Conservation (phyloP, 1,140 invertebrate genomes). For the Drosophila bifasciata region DNA sequence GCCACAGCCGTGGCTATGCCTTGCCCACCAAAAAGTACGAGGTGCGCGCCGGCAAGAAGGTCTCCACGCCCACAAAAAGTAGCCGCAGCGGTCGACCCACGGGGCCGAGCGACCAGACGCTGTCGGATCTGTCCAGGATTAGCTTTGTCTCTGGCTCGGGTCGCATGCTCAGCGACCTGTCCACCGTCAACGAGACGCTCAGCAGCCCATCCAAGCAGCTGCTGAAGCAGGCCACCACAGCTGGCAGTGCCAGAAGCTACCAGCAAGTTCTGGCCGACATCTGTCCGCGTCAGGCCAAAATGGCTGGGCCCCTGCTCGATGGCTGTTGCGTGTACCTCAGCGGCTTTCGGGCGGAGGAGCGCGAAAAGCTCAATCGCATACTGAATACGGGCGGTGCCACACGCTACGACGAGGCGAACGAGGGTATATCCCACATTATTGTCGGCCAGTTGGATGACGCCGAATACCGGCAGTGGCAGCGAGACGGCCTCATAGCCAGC, state of each 20-base stretch:
- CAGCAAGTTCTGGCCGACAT: constrained; percentile 85
- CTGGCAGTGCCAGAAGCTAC: constrained; percentile 46
- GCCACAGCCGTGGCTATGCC: constrained; percentile 89
- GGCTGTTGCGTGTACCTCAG: constrained; percentile 90
- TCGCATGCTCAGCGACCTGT: constrained; percentile 58
- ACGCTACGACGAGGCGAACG: constrained; percentile 90
- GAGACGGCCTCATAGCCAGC: constrained; percentile 69
- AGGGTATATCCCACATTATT: constrained; percentile 92
- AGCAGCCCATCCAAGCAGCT: constrained; percentile 58
- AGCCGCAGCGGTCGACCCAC: background rate
- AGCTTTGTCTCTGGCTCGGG: constrained; percentile 53
- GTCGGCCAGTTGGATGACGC: constrained; percentile 86
- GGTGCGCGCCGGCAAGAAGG: constrained; percentile 62
- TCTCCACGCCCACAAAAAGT: constrained; percentile 72
- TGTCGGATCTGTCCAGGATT: constrained; percentile 75
- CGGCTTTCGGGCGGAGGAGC: constrained; percentile 87
- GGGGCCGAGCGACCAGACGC: constrained; percentile 38
- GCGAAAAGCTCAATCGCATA: constrained; percentile 91
- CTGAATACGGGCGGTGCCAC: constrained; percentile 92
- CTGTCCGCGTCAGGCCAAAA: constrained; percentile 88
- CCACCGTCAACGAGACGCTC: constrained; percentile 67
- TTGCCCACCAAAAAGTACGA: constrained; percentile 88
- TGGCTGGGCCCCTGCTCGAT: constrained; percentile 91
- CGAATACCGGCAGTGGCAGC: constrained; percentile 70
- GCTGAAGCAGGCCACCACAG: constrained; percentile 54